Base-by-base conservation (phyloP, 2,888 invertebrate species). In the Tanypteryx hageni region DNA sequence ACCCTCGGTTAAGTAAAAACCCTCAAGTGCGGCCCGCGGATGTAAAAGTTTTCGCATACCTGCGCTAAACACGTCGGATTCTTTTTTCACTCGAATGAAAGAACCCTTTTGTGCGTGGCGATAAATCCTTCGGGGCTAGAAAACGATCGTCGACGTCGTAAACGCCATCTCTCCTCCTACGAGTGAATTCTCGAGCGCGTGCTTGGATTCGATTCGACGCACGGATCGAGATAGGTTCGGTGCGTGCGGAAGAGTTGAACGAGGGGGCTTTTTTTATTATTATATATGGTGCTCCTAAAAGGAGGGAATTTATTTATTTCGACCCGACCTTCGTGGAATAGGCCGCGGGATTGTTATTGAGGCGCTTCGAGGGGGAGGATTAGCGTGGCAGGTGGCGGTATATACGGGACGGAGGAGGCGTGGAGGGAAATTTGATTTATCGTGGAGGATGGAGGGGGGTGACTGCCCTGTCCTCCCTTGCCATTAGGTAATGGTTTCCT, bases 351-450 rank as follows among this genome's bases (percentile, higher is more conserved):
- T 44, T 64, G 44, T 56, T n/a, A 89, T 64, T 31, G 86, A 59
- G 44, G 64, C n/a, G 64, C 44, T 59, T 61, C 59, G 86, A 31
- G 18, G 16, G 11, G 61, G 31, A 0, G 59, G 86, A 59, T 58
- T 8, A 27, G 61, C 18, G 61, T 58, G 14, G 85, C 58, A n/a
- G 18, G 61, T 27, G 22, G 27, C 22, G 22, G n/a, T 44, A 44
- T 44, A 44, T 11, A n/a, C n/a, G n/a, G n/a, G n/a, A n/a, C n/a
- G n/a, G n/a, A n/a, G n/a, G n/a, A 58, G 85, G 27, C 9, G 27
- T 31, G 61, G 83, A n/a, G 56, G 83, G 89, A 89, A 89, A 89
- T 89, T 89, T 89, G 68, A 89, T 89, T 89, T 89, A 89, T 68
- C 44, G 44, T n/a, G n/a, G n/a, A n/a, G n/a, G n/a, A n/a, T n/a